A percentile compares a stretch with the other conserved stretches of the same genome.
Conservation (phyloP, 2,888 invertebrate species). For the Beris morrisii region DNA sequence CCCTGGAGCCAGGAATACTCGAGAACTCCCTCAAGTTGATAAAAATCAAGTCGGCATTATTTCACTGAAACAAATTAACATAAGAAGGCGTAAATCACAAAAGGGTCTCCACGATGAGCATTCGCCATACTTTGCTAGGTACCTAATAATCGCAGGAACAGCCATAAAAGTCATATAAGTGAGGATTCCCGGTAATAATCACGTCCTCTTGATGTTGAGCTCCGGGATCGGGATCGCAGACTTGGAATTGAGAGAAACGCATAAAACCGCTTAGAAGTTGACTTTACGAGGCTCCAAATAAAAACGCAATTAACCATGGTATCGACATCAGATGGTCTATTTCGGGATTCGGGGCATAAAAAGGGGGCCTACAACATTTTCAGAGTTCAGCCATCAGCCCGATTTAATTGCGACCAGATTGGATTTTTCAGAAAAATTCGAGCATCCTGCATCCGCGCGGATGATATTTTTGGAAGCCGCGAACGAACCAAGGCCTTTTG, state of each 20-base stretch:
- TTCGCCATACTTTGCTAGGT: not conserved
- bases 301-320: conserved; percentile 35
- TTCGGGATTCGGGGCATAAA: conserved; percentile 18
- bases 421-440: conserved; percentile 32
- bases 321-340: conserved; percentile 31
- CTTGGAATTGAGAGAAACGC: conserved; percentile 2
- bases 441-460: conserved; percentile 21
- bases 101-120: too few species aligned
- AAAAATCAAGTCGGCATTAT: too few species aligned
- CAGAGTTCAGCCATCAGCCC: conserved; percentile 20
- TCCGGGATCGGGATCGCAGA: not conserved
- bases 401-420: conserved; percentile 38
- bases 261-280: conserved; percentile 28
- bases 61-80: too few species aligned
- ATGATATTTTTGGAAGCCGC: conserved; percentile 33
- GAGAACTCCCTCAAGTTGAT: too few species aligned
- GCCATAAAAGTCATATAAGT: conserved; percentile 34
- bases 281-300: conserved; percentile 31
- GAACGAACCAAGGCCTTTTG: conserved; percentile 15
- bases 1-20: too few species aligned
- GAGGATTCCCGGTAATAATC: conserved; percentile 36
- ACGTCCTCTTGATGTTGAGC: conserved; percentile 33
- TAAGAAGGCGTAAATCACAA: too few species aligned
- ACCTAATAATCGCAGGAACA: conserved; percentile 28
- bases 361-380: conserved; percentile 5